Base-by-base conservation (phyloP, 2,888 invertebrate genomes). In the Caenorhabditis imperialis region DNA sequence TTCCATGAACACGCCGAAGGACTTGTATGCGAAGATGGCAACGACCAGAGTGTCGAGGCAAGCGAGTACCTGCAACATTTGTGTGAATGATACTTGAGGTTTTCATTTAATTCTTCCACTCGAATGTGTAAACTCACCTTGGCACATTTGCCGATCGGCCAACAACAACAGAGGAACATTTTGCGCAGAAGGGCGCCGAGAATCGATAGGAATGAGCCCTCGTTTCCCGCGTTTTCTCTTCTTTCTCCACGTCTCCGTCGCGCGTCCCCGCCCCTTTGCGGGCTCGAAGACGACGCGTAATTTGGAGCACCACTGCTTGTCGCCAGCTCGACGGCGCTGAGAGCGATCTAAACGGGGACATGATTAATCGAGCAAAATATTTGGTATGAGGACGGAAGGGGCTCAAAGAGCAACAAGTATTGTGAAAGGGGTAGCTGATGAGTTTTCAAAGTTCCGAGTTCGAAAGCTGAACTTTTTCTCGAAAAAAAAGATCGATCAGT, bases 121-220 rank as follows among this genome's bases (percentile, higher is more conserved):
- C n/a, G 18, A 48, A 30, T 23, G 7, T 16, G 7, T 42, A n/a
- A 1, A 6, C 75, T 42, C 30, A 82, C 82, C 78, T 75, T 77
- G 16, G 76, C 86, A 77, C 85, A 86, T 61, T 85, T 84, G 51
- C 79, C 81, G 23, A 83, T 55, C n/a, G 86, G 86, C 77, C 82
- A 85, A 61, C 86, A 86, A 69, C 83, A 86, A 62, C 80, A 84
- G 47, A 71, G 45, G 33, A 80, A 45, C 80, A 80, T 80, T 53
- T 61, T 72, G 27, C 35, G 23, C 10, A 55, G 20, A 12, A 44
- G 18, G n/a, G 48, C 27, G 14, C 45, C 30, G 42, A 67, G 61
- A 67, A 75, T 75, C 74, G 74, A 75, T 75, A 57, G 50, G 18
- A 65, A 20, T 58, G 58, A 53, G 37, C 40, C 30, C 5, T 35